These are phyloP conservation scores for Malthinus flaveolus DNA, from an alignment of 2,888 invertebrate species.

Conservation along the genomic window DNA sequence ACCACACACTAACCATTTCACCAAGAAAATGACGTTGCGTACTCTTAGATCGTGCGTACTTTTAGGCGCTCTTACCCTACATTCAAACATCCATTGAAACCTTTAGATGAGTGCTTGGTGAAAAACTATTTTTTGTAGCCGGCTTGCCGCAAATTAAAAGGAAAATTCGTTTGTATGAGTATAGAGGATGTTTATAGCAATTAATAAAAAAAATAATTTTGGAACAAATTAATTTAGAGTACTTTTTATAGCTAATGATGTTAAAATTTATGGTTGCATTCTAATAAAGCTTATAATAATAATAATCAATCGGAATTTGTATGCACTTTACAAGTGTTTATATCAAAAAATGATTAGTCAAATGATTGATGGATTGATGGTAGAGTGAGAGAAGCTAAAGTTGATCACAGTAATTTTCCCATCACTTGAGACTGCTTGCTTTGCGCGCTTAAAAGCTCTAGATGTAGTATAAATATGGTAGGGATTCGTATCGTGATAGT, in stretches of 20 bases:
- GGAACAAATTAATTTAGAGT: constrained; percentile 34
- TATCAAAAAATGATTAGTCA: constrained; percentile 54
- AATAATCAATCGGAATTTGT: constrained; percentile 54
- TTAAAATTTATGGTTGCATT: constrained; percentile 49
- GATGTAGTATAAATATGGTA: background rate
- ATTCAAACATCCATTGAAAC: no score
- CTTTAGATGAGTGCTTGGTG: no score
- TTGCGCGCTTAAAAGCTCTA: constrained; percentile 14
- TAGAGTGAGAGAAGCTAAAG: constrained; percentile 46
- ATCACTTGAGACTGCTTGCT: constrained; percentile 42
- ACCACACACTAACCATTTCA: no score
- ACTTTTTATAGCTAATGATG: constrained; percentile 41
- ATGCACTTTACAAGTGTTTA: constrained; percentile 53
- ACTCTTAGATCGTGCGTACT: no score
- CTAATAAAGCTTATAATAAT: constrained; percentile 53
- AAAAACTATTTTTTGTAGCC: no score
- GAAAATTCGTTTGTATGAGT: constrained; percentile 25
- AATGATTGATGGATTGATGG: constrained; percentile 55
- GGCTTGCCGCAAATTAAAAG: background rate
- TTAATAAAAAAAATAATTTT: background rate
- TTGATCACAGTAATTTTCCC: constrained; percentile 56
- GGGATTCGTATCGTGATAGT: constrained; percentile 22
- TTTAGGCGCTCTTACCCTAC: no score
- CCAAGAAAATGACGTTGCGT: no score
- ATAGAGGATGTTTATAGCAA: constrained; percentile 20